Evolutionary conservation across 2,888 invertebrate genomes (phyloP).

Genomic region (Xestia sexstrigata): DNA sequence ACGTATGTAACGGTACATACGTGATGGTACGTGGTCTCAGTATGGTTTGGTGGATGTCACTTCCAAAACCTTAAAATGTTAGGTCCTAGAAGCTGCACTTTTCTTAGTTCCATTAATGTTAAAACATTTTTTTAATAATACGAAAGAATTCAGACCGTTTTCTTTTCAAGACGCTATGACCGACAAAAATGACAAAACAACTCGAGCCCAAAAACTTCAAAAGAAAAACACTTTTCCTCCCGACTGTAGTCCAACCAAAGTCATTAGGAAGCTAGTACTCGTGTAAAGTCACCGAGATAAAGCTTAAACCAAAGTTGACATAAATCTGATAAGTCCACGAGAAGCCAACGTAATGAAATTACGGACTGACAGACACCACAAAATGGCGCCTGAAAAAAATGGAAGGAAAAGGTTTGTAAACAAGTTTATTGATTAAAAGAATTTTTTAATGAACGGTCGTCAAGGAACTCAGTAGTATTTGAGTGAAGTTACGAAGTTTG

Average conservation of each 20-base stretch:
- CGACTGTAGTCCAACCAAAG: conserved; percentile 4
- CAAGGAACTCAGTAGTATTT: conserved; percentile 29
- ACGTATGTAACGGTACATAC: neutral
- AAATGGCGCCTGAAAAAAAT: conserved; percentile 43
- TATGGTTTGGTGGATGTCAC: neutral
- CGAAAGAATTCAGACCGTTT: neutral
- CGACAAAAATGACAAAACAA: conserved; percentile 1
- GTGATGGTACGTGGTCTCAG: neutral
- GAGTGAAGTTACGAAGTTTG: conserved; percentile 32
- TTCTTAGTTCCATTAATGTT: neutral
- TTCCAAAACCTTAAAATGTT: neutral
- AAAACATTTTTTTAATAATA: neutral
- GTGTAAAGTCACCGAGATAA: conserved; percentile 49
- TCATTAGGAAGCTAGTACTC: conserved; percentile 23
- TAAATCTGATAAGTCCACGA: conserved; percentile 65
- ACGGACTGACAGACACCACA: conserved; percentile 32
- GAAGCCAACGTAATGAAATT: conserved; percentile 55
- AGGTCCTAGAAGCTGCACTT: neutral
- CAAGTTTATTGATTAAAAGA: conserved; percentile 53
- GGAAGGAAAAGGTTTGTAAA: conserved; percentile 41
- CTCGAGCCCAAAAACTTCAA: neutral
- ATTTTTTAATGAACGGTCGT: conserved; percentile 31
- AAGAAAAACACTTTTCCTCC: conserved; percentile 12
- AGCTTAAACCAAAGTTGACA: conserved; percentile 63
- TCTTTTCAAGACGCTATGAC: neutral